These are phyloP conservation scores for Papilio gigon DNA, from an alignment of 2,888 invertebrate genomes.

Conservation along the genomic window DNA sequence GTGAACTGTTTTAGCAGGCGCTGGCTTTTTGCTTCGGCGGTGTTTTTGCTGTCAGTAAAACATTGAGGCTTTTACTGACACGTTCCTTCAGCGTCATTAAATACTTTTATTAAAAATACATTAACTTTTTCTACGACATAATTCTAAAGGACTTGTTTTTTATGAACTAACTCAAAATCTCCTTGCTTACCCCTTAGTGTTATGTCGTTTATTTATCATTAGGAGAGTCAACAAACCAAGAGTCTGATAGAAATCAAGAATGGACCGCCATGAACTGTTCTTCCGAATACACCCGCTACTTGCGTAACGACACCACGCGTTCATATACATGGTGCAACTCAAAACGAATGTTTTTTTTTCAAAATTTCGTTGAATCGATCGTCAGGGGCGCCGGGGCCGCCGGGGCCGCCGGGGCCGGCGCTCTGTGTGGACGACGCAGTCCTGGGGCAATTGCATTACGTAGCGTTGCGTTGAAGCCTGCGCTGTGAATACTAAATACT, in stretches of 20 bases:
- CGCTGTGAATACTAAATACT: conserved; percentile 18
- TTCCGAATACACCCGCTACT: not conserved
- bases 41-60: conserved; percentile 11
- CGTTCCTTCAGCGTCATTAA: conserved; percentile 2
- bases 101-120: conserved; percentile 10
- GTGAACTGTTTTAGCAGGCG: not conserved
- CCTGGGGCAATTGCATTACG: conserved; percentile 28
- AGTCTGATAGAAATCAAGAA: not conserved
- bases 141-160: not conserved
- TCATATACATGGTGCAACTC: not conserved
- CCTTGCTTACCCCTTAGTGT: not conserved
- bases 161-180: not conserved
- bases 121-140: not conserved
- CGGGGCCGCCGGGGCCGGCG: not conserved
- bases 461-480: conserved; percentile 25
- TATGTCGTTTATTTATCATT: not conserved
- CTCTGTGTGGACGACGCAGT: conserved; percentile 11
- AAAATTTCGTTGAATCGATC: conserved; percentile 13
- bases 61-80: conserved; percentile 8
- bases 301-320: too few species aligned
- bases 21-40: conserved; percentile 9
- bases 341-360: not conserved
- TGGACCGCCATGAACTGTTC: not conserved
- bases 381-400: not conserved
- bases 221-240: not conserved